Base-by-base conservation (phyloP, 2,113 vertebrate genomes). In the Raja brachyura region DNA sequence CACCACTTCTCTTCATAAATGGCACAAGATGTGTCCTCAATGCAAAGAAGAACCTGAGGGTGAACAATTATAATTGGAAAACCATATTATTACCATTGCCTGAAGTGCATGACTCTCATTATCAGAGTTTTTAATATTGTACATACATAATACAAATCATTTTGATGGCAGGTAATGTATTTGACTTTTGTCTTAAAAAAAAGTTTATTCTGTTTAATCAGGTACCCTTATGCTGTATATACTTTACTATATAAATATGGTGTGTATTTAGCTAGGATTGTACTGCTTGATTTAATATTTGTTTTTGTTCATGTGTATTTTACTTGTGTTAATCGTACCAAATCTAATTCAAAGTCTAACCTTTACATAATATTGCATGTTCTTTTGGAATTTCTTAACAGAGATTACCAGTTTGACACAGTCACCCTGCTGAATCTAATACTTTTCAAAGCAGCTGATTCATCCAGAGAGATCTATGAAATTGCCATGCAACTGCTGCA, bases 331-430 rank as follows among this genome's bases (percentile, higher is more conserved):
- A 68, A 88, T 88, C 4, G n/a, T 88, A 90, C 5, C 70, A 74
- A 73, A 31, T 20, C 33, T 66, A 39, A 73, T 11, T 92, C 33
- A 70, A 28, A 22, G 7, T 54, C 70, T 54, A 54, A 25, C 7
- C 48, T 4, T 25, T 20, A 73, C 73, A 13, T 92, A 74, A 73
- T 73, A 73, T 73, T 88, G 22, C 54, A 93, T 93, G 31, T 61
- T 14, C 63, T 31, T 92, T 1, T 73, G 90, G 33, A 73, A 92
- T 68, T 74, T 59, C 48, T 25, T 75, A 63, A 28, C 94, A 99
- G 99, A 97, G 99, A 99, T 97, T 99, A 98, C 95, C 98, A 99
- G 95, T 99, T 98, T 96, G 99, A 99, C 96, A 98, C 98, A 93
- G 99, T 99, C 97, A 98, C 98, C 96, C 98, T 99, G 70, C 97